Base-by-base conservation (phyloP, 35 echinoderm and acorn worm species). In the Nesometra sesokonis region DNA sequence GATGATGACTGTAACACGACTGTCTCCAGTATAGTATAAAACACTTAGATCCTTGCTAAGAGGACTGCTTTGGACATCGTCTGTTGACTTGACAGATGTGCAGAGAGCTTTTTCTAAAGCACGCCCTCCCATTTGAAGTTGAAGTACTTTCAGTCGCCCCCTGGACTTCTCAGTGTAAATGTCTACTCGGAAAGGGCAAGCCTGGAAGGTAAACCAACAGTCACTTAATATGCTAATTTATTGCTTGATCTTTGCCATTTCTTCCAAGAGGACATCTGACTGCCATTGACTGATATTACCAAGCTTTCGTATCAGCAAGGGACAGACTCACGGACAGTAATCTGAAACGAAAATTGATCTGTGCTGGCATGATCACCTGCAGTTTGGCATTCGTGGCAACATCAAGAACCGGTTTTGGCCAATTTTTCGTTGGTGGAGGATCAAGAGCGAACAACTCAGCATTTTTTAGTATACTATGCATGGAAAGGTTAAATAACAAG, bases 141-240 rank as follows among this genome's bases (percentile, higher is more conserved):
- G 92, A 21, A 91, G 85, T 0, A 90, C 85, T 79, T 88, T 91
- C 84, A 99, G 37, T 34, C 85, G 83, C 15, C 79, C 87, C 17
- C 88, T 84, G 43, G 89, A 91, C 30, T 91, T 91, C 46, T 98
- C 92, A 33, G 95, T 90, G 86, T 87, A 94, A 30, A 88, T 86
- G 67, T 98, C 90, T 0, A 94, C 47, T 39, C 84, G 78, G 37
- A 91, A 97, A 0, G 91, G 88, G 78, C 89, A 85, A 19, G 91
- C 86, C 94, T 93, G 34, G 32, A 77, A 47, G 21, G 15, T 43
- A 43, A 43, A n/a, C n/a, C n/a, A n/a, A n/a, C n/a, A n/a, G n/a
- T n/a, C n/a, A n/a, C n/a, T n/a, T n/a, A n/a, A n/a, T n/a, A n/a
- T n/a, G n/a, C n/a, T n/a, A n/a, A n/a, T n/a, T n/a, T n/a, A n/a